Evolutionary conservation across 2,888 invertebrate species (phyloP).

Genomic region (Cerceris ruficornis): DNA sequence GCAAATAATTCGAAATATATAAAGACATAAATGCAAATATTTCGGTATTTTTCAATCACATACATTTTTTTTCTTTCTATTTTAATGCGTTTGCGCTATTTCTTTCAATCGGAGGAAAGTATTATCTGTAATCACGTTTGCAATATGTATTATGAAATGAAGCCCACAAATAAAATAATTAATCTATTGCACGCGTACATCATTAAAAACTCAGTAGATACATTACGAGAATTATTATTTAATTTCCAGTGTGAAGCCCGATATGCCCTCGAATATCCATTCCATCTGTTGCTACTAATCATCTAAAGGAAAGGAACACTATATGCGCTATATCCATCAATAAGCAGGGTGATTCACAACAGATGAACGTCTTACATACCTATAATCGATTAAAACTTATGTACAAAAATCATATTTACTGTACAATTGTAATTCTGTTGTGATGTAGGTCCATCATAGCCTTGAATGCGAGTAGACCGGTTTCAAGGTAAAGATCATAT

Average conservation of each 20-base stretch:
- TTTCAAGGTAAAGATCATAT: conserved; percentile 64
- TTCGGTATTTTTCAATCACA: background rate
- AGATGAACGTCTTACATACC: conserved; percentile 68
- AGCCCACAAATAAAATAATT: too few relatives aligned
- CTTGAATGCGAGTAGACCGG: conserved; percentile 72
- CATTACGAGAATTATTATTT: conserved; percentile 31
- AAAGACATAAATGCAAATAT: background rate
- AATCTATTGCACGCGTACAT: too few relatives aligned
- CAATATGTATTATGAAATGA: too few relatives aligned
- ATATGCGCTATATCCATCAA: conserved; percentile 75
- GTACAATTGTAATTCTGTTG: conserved; percentile 63
- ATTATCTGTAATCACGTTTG: too few relatives aligned
- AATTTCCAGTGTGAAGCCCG: conserved; percentile 64
- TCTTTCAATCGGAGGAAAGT: background rate
- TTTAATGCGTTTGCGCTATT: background rate
- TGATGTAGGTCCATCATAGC: conserved; percentile 72
- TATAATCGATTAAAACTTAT: conserved; percentile 71
- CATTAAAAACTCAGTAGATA: conserved; percentile 45
- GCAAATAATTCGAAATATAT: background rate
- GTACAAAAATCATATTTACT: conserved; percentile 67
- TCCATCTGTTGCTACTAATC: conserved; percentile 59
- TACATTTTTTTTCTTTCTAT: background rate
- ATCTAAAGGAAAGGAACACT: conserved; percentile 75
- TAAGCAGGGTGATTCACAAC: conserved; percentile 73
- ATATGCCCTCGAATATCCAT: conserved; percentile 56